phyloP scores from a whole-genome alignment of 2,113 vertebrate species.

The Podarcis cretensis region DNA sequence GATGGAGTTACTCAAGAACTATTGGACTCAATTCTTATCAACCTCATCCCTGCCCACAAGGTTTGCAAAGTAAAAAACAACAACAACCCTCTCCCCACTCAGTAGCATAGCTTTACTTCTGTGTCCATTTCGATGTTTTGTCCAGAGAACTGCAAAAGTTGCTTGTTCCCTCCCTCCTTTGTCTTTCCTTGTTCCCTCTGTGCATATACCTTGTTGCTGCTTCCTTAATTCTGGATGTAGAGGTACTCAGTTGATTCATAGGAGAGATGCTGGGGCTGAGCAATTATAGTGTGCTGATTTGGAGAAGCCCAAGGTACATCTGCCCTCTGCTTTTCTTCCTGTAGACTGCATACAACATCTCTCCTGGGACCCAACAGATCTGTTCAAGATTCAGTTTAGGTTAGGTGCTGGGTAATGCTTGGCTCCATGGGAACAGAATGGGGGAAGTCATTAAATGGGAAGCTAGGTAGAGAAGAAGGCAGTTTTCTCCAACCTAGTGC shows the following conservation, averaged over 20 bases:
- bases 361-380: not conserved
- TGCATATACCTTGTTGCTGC: not conserved
- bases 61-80: constrained; percentile 68
- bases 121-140: not conserved
- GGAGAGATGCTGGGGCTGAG: not conserved
- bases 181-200: not conserved
- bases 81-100: not conserved
- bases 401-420: not conserved
- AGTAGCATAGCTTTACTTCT: not conserved
- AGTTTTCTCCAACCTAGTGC: too few relatives aligned
- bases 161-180: not conserved
- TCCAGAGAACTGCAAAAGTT: not conserved
- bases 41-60: constrained; percentile 99
- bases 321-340: not conserved
- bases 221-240: not conserved
- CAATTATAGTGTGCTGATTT: not conserved
- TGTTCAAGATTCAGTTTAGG: not conserved
- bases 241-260: not conserved
- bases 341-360: not conserved
- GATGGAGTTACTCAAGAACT: constrained; percentile 98
- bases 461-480: not conserved
- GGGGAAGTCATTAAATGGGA: not conserved
- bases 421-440: not conserved
- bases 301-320: not conserved
- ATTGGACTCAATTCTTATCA: constrained; percentile 98